Evolutionary conservation across 1,140 invertebrate species (phyloP), one percentile per base, ranked within the genome.

Genomic region (Muscidifurax raptorellus): DNA sequence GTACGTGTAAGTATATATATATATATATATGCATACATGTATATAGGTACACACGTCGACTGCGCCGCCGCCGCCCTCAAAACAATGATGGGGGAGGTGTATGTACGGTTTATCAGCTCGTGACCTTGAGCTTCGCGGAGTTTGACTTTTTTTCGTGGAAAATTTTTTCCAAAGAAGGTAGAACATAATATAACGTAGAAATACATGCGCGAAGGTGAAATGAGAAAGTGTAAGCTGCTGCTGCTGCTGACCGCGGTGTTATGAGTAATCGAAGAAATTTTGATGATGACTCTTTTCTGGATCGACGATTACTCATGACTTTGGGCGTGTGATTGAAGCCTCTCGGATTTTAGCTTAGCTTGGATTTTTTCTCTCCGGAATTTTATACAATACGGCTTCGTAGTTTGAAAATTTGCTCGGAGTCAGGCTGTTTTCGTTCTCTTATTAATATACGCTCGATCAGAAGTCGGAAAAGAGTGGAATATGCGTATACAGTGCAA

Each of bases 201-300:
- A 13, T 13, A 13, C 7, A 13, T 13, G 13, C 47, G 47, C 52
- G 52, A 59, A 59, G 52, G 52, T n/a, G 52, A 59, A 59, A n/a
- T n/a, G 52, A 59, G 52, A 59, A 59, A 59, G 52, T 4, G 52
- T 5, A 40, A 0, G 36, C 9, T 1, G 36, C 32, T 5, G 32
- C 32, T 32, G 47, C 22, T 59, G 52, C 52, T 59, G 52, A 59
- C 52, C 52, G 52, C 52, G 52, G 52, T 59, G 52, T 59, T 59
- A n/a, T 59, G 52, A 59, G 52, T 59, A 59, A 59, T 59, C 52
- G 52, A 59, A 59, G 52, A 59, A 59, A 59, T 59, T 59, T 59
- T 59, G 52, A 59, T 59, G 52, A 59, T 59, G 52, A n/a, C 52
- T 59, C 52, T 59, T 59, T 59, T 59, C 52, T 59, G 52, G 52